Percentiles rank a stretch among this genome's conserved stretches.
These are phyloP conservation scores for Malthinus seriepunctatus DNA, from an alignment of 2,888 invertebrate genomes.

Conservation along the genomic window DNA sequence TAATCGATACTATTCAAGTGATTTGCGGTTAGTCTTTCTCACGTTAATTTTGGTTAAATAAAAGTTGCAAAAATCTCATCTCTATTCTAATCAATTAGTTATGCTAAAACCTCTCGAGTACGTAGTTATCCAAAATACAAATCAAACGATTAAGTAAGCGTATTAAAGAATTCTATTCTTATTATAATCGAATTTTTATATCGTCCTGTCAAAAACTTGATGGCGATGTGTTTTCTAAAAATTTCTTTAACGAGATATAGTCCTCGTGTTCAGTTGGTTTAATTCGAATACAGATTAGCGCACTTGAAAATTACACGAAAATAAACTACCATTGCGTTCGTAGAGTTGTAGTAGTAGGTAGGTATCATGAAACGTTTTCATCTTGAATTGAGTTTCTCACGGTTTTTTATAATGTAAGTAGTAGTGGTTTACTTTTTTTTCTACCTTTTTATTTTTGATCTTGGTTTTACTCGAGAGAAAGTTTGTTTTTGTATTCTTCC, in stretches of 20 bases:
- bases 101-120: too few species aligned
- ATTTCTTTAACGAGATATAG: slow-evolving; percentile 27
- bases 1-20: too few species aligned
- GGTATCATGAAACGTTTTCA: slow-evolving; percentile 27
- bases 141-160: slow-evolving; percentile 6
- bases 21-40: too few species aligned
- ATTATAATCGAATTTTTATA: slow-evolving; percentile 10
- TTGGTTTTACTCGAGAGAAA: slow-evolving; percentile 25
- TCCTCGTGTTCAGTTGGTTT: slow-evolving; percentile 33
- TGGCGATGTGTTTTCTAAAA: slow-evolving; percentile 14
- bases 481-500: slow-evolving; percentile 27
- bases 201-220: slow-evolving; percentile 12
- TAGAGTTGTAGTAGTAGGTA: slow-evolving; percentile 7
- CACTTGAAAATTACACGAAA: slow-evolving; percentile 34
- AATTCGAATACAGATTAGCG: slow-evolving; percentile 31
- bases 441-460: slow-evolving; percentile 19
- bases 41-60: too few species aligned
- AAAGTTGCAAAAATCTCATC: too few species aligned
- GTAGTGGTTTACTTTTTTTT: slow-evolving; percentile 21
- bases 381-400: slow-evolving; percentile 31
- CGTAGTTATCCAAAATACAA: slow-evolving; percentile 1
- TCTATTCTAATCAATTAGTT: too few species aligned
- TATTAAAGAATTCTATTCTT: slow-evolving; percentile 4
- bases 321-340: slow-evolving; percentile 31
- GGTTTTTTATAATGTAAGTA: slow-evolving; percentile 17